These are phyloP conservation scores for Drosophila jambulina DNA, from an alignment of 1,140 invertebrate genomes.

Conservation along the genomic window DNA sequence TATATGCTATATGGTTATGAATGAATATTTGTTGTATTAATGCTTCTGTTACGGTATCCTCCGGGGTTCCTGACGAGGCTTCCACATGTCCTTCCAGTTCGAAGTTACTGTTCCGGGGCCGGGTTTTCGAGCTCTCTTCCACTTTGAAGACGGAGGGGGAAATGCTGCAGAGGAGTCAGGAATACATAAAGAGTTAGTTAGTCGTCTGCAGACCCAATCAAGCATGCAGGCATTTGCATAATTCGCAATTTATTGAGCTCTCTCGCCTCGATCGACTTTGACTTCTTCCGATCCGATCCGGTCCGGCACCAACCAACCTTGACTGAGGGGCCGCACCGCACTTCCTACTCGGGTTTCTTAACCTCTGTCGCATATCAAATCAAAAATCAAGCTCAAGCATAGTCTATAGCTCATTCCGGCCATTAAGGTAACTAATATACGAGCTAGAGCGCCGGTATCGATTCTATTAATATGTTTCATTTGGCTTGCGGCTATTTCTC, in stretches of 20 bases:
- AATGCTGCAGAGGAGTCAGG: conserved; percentile 29
- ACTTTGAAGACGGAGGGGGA: conserved; percentile 13
- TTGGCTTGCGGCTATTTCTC: conserved; percentile 19
- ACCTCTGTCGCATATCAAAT: conserved; percentile 42
- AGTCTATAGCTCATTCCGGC: conserved; percentile 7
- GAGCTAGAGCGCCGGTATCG: conserved; percentile 1
- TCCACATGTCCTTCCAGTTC: conserved; percentile 12
- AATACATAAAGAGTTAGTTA: conserved; percentile 17
- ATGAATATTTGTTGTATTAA: conserved; percentile 64
- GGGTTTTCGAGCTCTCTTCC: conserved; percentile 27
- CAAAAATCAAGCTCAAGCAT: conserved; percentile 17
- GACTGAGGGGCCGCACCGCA: conserved; percentile 16
- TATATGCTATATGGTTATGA: conserved; percentile 79
- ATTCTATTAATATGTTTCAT: conserved; percentile 32
- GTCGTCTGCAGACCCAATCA: conserved; percentile 41
- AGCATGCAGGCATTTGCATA: conserved; percentile 43
- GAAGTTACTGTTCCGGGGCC: conserved; percentile 32
- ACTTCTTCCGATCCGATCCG: conserved; percentile 34
- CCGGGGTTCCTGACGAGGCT: conserved; percentile 1
- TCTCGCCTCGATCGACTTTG: conserved; percentile 28
- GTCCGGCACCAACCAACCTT: conserved; percentile 27
- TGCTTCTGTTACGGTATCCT: conserved; percentile 31
- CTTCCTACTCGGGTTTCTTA: conserved; percentile 52
- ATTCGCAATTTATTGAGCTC: conserved; percentile 41
- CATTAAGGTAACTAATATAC: conserved; percentile 12